Evolutionary conservation across 2,797 vertebrate species (phyloP).

Genomic region (Avahi laniger): DNA sequence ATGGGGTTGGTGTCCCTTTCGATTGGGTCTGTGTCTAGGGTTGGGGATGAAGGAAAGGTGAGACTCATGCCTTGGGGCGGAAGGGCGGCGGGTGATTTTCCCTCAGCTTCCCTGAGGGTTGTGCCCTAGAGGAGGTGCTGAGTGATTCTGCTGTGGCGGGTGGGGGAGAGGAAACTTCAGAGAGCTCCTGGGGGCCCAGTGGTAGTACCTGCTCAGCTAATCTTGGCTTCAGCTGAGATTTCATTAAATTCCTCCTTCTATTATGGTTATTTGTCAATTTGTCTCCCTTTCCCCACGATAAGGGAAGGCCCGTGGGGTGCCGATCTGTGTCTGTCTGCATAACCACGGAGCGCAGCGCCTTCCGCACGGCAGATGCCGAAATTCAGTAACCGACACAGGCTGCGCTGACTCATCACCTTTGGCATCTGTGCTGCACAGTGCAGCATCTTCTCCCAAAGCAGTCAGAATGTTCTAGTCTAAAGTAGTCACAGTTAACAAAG

Average conservation of each 20-base stretch:
- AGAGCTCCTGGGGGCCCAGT: not conserved
- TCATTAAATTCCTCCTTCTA: not conserved
- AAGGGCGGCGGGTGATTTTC: not conserved
- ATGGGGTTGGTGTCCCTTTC: not conserved
- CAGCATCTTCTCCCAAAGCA: not conserved
- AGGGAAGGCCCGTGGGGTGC: not conserved
- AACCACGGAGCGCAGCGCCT: not conserved
- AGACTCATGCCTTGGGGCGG: not conserved
- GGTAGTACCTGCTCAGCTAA: not conserved
- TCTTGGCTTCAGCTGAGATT: not conserved
- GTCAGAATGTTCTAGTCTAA: not conserved
- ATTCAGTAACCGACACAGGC: not conserved
- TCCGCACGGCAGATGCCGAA: not conserved
- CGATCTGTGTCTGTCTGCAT: not conserved
- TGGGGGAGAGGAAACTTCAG: not conserved
- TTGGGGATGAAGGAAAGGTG: not conserved
- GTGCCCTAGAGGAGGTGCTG: not conserved
- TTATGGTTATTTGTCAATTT: not conserved
- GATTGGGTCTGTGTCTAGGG: not conserved
- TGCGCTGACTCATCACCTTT: not conserved
- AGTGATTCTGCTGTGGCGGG: not conserved
- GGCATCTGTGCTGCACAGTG: not conserved
- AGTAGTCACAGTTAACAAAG: not conserved
- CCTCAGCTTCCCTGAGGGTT: not conserved
- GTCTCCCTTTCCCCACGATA: not conserved